Conservation (phyloP, 2,797 vertebrate genomes). For the Squalus acanthias region DNA sequence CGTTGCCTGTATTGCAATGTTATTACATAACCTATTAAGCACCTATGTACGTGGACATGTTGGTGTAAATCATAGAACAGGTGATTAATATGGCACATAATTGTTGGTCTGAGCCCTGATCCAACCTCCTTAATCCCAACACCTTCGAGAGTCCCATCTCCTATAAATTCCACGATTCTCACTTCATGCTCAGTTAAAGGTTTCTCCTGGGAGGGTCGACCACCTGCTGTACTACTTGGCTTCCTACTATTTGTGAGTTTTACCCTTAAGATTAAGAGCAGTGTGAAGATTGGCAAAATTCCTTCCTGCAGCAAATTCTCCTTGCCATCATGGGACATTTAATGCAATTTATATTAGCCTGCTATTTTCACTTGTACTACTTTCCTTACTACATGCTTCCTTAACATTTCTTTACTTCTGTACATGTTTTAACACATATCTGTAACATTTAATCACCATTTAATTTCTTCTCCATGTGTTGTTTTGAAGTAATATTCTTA, state of each 20-base stretch:
- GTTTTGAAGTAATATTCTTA: background rate
- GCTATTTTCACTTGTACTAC: background rate
- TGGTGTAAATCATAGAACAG: background rate
- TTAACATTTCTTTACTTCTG: background rate
- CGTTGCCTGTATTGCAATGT: background rate
- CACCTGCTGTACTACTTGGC: background rate
- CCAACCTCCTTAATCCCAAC: background rate
- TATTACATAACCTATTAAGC: background rate
- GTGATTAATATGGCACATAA: background rate
- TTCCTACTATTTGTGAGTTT: background rate
- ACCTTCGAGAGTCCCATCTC: background rate
- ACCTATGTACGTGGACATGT: background rate
- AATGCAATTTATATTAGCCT: background rate
- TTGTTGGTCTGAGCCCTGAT: background rate
- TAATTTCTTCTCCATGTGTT: background rate
- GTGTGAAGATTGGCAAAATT: background rate
- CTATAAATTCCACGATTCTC: background rate
- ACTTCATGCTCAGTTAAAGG: background rate
- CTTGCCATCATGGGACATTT: background rate
- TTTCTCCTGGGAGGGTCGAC: background rate
- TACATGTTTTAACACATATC: background rate
- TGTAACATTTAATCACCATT: background rate
- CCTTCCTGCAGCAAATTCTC: background rate
- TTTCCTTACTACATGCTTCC: background rate
- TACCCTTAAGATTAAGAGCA: background rate